A percentile compares a stretch with the other conserved stretches of the same genome.
phyloP scores from a whole-genome alignment of 2,113 vertebrate genomes.

The Todiramphus chloris region DNA sequence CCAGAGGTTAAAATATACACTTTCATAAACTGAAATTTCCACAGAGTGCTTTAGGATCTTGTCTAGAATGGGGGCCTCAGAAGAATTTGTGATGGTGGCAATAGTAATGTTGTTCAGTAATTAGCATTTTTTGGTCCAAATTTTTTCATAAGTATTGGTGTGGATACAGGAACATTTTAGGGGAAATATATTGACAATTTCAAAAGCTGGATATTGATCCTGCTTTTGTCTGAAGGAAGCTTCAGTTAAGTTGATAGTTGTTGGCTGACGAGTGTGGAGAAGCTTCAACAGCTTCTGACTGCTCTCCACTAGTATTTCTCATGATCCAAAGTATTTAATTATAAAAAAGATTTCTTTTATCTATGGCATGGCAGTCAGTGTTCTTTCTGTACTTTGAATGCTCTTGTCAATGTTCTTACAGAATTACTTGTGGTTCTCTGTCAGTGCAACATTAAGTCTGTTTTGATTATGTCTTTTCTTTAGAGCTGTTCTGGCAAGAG shows the following conservation, averaged over 20 bases:
- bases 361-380: background rate
- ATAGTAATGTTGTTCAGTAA: background rate
- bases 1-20: background rate
- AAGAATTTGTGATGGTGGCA: background rate
- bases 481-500: conserved; percentile 91
- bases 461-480: conserved; percentile 49
- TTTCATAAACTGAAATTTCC: background rate
- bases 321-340: conserved; percentile 13
- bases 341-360: background rate
- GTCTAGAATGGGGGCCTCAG: background rate
- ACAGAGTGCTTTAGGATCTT: background rate
- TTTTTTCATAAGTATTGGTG: background rate
- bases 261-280: background rate
- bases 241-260: background rate
- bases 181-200: background rate
- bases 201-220: background rate
- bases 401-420: background rate
- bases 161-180: background rate
- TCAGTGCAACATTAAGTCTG: background rate
- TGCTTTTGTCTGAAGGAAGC: background rate
- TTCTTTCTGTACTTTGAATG: background rate
- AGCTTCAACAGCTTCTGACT: conserved; percentile 19
- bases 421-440: background rate
- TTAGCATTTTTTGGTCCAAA: background rate
- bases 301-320: conserved; percentile 15